These are phyloP conservation scores for Drosophila sp. DNA, from an alignment of 1,140 invertebrate species.

Conservation along the genomic window DNA sequence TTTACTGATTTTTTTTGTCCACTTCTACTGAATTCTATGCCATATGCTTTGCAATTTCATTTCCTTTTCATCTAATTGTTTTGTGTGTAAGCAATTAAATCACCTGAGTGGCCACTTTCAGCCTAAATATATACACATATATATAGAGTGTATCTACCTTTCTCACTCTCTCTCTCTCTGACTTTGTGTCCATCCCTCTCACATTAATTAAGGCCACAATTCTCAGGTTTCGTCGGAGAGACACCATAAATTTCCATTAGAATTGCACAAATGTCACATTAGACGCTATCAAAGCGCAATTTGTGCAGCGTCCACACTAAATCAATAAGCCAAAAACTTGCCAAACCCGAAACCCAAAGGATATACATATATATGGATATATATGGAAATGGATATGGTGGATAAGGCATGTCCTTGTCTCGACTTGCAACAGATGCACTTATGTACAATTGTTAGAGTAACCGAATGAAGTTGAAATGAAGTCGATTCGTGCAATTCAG, in stretches of 20 bases:
- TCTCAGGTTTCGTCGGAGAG: not conserved
- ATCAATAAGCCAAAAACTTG: constrained; percentile 66
- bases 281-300: constrained; percentile 64
- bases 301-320: constrained; percentile 61
- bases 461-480: not conserved
- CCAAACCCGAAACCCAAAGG: constrained; percentile 46
- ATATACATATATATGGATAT: constrained; percentile 25
- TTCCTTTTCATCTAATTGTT: constrained; percentile 11
- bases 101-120: constrained; percentile 5
- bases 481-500: not conserved
- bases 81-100: constrained; percentile 12
- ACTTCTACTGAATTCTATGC: not conserved
- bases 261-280: constrained; percentile 66
- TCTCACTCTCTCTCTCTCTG: not conserved
- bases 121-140: not conserved
- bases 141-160: not conserved
- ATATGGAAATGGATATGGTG: not conserved
- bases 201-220: constrained; percentile 51
- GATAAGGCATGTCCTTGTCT: not conserved
- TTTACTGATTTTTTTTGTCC: too few species aligned
- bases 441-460: constrained; percentile 25
- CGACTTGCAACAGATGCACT: constrained; percentile 6
- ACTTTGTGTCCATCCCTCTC: not conserved
- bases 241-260: constrained; percentile 56
- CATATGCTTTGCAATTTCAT: not conserved